phyloP scores from a whole-genome alignment of 2,888 invertebrate genomes.

The Oscheius sp. region DNA sequence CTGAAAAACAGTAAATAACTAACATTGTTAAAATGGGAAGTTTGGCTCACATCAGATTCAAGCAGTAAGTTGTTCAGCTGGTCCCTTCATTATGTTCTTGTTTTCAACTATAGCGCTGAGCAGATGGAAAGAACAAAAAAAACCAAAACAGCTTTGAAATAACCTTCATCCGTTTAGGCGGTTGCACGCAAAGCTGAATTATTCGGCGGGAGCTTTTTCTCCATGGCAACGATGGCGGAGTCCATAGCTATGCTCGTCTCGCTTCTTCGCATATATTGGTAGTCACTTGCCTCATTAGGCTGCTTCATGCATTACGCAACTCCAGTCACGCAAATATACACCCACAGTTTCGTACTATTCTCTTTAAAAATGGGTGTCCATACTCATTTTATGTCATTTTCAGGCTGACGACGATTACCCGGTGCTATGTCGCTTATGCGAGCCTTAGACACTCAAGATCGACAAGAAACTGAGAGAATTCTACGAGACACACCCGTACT shows the following conservation, averaged over 20 bases:
- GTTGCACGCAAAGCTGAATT: conserved; percentile 36
- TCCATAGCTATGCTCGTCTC: conserved; percentile 30
- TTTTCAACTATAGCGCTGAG: too few species aligned
- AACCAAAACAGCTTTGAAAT: background rate
- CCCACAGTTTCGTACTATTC: too few species aligned
- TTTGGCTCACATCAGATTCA: too few species aligned
- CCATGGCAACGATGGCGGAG: conserved; percentile 33
- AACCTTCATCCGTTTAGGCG: background rate
- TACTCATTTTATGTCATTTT: background rate
- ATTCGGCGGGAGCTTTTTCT: conserved; percentile 30
- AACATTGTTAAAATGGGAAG: too few species aligned
- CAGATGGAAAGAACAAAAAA: too few species aligned
- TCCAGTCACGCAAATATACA: too few species aligned
- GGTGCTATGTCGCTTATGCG: conserved; percentile 38
- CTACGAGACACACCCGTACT: conserved; percentile 39
- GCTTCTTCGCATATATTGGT: conserved; percentile 27
- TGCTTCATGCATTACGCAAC: background rate
- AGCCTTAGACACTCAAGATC: conserved; percentile 44
- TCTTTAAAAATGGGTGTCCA: too few species aligned
- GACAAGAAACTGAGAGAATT: conserved; percentile 40
- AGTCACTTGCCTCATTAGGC: conserved; percentile 12
- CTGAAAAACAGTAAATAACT: too few species aligned
- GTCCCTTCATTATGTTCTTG: too few species aligned
- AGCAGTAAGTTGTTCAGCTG: too few species aligned
- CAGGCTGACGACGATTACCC: background rate